Evolutionary conservation across 2,888 invertebrate genomes (phyloP), one percentile per base, ranked within the genome.

Genomic region (Andrena chrysosceles): DNA sequence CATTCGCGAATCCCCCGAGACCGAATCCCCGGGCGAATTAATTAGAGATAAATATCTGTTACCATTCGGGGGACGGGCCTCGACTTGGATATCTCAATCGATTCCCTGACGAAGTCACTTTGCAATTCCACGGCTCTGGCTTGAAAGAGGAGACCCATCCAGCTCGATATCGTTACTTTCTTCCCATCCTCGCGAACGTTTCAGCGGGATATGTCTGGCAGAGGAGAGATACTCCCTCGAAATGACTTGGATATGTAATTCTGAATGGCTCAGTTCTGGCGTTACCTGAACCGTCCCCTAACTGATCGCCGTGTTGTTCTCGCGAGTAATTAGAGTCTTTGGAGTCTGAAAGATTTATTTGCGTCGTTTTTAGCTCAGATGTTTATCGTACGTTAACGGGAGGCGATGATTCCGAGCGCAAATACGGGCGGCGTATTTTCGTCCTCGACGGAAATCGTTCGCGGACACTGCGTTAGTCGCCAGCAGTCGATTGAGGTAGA

Each of bases 281-380:
- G 20, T 8, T 20, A 20, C 20, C 52, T 52, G 23, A 74, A 56
- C 29, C 23, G 59, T 23, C 54, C 35, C n/a, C 10, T 10, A 13
- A 29, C 20, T 8, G n/a, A 31, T 59, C 16, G 20, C 68, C 20
- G 29, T 71, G 16, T 33, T 49, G 5, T 60, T 31, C 29, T 26
- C 68, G 1, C 33, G 26, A 2, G n/a, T n/a, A 16, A 71, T 35
- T 26, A 6, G 35, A 23, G 49, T 35, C 16, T 66, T n/a, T 60
- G 62, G 13, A 33, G 75, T 60, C 13, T 49, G 49, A 42, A 60
- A 74, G 10, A 26, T 64, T 73, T 62, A 74, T 74, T 77, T 67
- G 35, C 49, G 64, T 74, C 67, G 75, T 67, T 62, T 60, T 26
- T 56, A 10, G 8, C 13, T 62, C 20, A 62, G 33, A 62, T 33